Conservation (phyloP, 23 tunicate genomes). For the Botrylloides violaceus region DNA sequence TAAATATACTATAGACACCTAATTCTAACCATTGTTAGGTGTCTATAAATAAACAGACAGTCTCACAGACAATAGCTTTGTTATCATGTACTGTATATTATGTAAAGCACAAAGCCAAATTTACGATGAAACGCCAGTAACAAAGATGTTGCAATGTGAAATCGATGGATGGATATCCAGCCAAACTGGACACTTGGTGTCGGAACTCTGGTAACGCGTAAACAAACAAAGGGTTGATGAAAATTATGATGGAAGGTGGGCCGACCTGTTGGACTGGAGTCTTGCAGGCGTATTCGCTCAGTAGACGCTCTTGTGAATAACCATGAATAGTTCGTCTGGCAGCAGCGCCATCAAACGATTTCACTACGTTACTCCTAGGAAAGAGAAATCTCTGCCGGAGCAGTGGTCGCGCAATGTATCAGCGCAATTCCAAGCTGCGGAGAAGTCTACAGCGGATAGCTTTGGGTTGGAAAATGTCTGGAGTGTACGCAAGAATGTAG, state of each 20-base stretch:
- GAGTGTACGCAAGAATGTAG: conserved; percentile 7
- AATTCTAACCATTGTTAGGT: too few species aligned
- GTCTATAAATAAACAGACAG: too few species aligned
- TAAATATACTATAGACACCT: too few species aligned
- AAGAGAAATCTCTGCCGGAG: neutral
- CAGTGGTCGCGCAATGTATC: conserved; percentile 4
- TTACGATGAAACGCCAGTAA: too few species aligned
- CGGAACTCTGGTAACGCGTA: conserved; percentile 8
- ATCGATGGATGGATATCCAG: too few species aligned
- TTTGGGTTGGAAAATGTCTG: conserved; percentile 2
- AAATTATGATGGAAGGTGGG: too few species aligned
- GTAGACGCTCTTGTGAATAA: neutral
- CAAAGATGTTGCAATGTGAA: too few species aligned
- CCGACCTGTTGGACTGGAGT: too few species aligned
- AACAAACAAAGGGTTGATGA: conserved; percentile 8
- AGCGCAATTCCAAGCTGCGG: neutral
- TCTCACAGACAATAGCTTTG: too few species aligned
- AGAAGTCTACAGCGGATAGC: neutral
- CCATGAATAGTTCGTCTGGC: neutral
- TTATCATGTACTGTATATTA: too few species aligned
- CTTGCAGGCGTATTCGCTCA: too few species aligned
- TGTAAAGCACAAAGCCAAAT: too few species aligned
- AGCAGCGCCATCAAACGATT: neutral
- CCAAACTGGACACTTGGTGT: conserved; percentile 1
- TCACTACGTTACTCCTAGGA: neutral